Evolutionary conservation across 2,797 vertebrate genomes (phyloP), one percentile per base, ranked within the genome.

Genomic region (Galagoides demidoff): DNA sequence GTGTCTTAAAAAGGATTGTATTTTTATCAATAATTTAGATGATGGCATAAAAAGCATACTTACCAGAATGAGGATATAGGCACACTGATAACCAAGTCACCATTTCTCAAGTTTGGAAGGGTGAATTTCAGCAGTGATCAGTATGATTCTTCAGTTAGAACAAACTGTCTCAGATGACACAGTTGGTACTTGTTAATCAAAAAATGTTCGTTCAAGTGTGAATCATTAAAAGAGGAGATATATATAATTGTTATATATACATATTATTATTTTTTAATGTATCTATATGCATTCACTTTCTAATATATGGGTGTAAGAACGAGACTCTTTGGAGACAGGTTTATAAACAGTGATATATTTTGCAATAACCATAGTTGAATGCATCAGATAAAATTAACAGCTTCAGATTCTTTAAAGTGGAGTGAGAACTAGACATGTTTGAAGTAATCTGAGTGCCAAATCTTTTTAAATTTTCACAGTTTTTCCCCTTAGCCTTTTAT

Each of bases 371-470:
- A 39, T 34, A 66, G 6, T 52, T 74, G 5, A 82, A 49, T 78
- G 27, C 5, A 66, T 92, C 39, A 27, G 57, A 45, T 64, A n/a
- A 87, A 92, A 55, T 64, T 37, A 90, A 77, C 17, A 74, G 81
- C 68, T 96, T 93, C 37, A 14, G 77, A 23, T 89, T 95, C 76
- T 90, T 97, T 87, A 74, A 73, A 95, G 71, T 85, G 7, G 37
- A 78, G 16, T 79, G 43, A 94, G 55, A 95, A 85, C 34, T 85
- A 82, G 73, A 66, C 34, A 43, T 31, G 66, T 85, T 63, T 55
- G 31, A 94, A 88, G 61, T 85, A 39, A 73, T 76, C 71, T 63
- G 34, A 91, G 45, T 74, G 55, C 52, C 87, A 22, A 96, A 83
- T 79, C 34, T 66, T 85, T 71, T 73, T 74, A 76, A 45, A 43